phyloP scores from a whole-genome alignment of 2,797 vertebrate genomes.

The Pantherophis alleghaniensis region DNA sequence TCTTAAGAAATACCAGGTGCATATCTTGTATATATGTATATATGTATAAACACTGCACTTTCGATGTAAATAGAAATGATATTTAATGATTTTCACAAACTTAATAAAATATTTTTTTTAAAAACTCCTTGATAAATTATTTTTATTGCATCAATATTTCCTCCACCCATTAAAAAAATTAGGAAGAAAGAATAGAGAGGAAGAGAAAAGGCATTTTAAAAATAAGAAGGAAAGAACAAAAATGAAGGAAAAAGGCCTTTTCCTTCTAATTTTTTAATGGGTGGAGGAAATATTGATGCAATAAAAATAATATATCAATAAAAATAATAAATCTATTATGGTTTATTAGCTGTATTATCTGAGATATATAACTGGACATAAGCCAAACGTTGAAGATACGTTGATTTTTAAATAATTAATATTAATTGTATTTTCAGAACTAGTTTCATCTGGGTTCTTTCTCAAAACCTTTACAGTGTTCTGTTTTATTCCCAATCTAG shows the following conservation, averaged over 20 bases:
- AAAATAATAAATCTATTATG: slow-evolving; percentile 46
- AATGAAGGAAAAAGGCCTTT: neutral
- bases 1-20: no score
- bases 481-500: slow-evolving; percentile 66
- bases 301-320: slow-evolving; percentile 64
- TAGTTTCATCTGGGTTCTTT: slow-evolving; percentile 58
- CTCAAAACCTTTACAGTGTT: slow-evolving; percentile 68
- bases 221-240: no score
- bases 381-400: slow-evolving; percentile 65
- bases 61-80: no score
- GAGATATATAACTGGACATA: slow-evolving; percentile 64
- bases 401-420: slow-evolving; percentile 76
- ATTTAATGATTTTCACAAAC: no score
- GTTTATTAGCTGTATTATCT: slow-evolving; percentile 65
- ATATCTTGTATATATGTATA: no score
- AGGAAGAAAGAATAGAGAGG: slow-evolving; percentile 58
- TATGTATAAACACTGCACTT: no score
- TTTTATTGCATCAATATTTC: slow-evolving; percentile 66
- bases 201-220: slow-evolving; percentile 56
- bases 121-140: slow-evolving; percentile 73
- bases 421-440: slow-evolving; percentile 72
- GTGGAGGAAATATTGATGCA: slow-evolving; percentile 69
- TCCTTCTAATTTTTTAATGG: slow-evolving; percentile 67
- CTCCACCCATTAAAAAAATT: slow-evolving; percentile 70
- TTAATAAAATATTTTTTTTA: no score